Conservation (phyloP, 2,797 vertebrate species). For the Antennarius maculatus region DNA sequence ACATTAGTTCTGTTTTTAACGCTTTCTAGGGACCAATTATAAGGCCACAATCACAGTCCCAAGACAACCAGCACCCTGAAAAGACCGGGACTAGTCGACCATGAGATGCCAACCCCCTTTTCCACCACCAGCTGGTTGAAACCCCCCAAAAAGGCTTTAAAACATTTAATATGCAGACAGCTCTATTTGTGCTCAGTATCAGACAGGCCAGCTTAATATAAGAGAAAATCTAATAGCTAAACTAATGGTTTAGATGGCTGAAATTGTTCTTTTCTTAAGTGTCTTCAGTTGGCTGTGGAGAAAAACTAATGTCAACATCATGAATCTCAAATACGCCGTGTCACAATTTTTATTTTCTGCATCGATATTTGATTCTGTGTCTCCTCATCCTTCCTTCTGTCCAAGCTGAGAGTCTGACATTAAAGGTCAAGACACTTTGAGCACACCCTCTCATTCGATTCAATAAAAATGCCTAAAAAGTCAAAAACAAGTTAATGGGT, state of each 20-base stretch:
- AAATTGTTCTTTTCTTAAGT: neutral
- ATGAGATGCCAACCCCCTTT: constrained; percentile 32
- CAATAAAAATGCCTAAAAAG: neutral
- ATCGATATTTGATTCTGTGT: neutral
- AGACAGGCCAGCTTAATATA: neutral
- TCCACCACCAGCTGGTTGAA: constrained; percentile 51
- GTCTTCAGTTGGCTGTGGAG: neutral
- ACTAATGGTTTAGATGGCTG: neutral
- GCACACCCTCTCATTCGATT: neutral
- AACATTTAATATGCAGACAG: constrained; percentile 35
- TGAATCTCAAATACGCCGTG: neutral
- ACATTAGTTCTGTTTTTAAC: constrained; percentile 59
- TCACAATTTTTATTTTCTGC: neutral
- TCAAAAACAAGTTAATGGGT: neutral
- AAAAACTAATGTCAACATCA: neutral
- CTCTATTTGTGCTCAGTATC: constrained; percentile 18
- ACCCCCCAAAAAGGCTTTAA: constrained; percentile 35
- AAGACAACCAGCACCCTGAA: constrained; percentile 52
- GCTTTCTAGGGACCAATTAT: constrained; percentile 66
- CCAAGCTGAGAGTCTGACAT: neutral
- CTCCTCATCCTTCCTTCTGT: neutral
- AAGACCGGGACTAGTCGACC: constrained; percentile 49
- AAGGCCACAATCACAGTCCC: constrained; percentile 55
- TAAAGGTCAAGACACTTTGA: neutral
- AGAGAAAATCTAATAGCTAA: neutral